These are phyloP conservation scores for Prunella himalayana DNA, from an alignment of 2,113 vertebrate species.

Conservation along the genomic window DNA sequence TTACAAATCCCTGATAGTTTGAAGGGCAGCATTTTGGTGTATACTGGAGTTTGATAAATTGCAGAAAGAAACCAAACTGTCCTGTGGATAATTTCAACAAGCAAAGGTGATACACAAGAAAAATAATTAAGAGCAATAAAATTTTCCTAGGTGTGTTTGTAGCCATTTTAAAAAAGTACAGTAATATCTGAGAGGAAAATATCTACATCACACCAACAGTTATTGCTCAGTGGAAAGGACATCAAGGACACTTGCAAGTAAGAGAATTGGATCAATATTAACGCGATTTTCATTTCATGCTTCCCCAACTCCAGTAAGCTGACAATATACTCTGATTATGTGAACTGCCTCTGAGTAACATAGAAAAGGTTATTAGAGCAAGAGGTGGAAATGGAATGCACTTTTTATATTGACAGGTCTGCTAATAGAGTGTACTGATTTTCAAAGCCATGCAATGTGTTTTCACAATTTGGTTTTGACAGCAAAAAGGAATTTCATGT, in stretches of 20 bases:
- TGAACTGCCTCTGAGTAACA: slow-evolving; percentile 81
- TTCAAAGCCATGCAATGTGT: slow-evolving; percentile 70
- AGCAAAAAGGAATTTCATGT: slow-evolving; percentile 72
- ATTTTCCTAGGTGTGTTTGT: slow-evolving; percentile 22
- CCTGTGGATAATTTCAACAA: background rate
- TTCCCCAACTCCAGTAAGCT: slow-evolving; percentile 94
- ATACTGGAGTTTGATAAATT: background rate
- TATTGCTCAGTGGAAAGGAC: slow-evolving; percentile 76
- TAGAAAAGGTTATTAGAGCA: slow-evolving; percentile 86
- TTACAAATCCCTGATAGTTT: slow-evolving; percentile 22
- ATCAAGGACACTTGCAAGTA: slow-evolving; percentile 91
- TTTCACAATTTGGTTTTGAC: slow-evolving; percentile 72
- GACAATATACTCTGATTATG: slow-evolving; percentile 89
- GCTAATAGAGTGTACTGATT: slow-evolving; percentile 88
- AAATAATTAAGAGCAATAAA: slow-evolving; percentile 32
- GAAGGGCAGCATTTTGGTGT: background rate
- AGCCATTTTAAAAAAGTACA: slow-evolving; percentile 1
- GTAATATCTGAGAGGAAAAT: slow-evolving; percentile 56
- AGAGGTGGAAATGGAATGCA: slow-evolving; percentile 84
- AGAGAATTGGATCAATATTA: slow-evolving; percentile 98
- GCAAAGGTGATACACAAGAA: background rate
- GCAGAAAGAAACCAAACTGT: background rate
- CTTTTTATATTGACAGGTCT: slow-evolving; percentile 90
- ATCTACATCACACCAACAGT: slow-evolving; percentile 72
- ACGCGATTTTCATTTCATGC: slow-evolving; percentile 98